phyloP scores from a whole-genome alignment of 2,888 invertebrate species.

The Coremacera marginata region DNA sequence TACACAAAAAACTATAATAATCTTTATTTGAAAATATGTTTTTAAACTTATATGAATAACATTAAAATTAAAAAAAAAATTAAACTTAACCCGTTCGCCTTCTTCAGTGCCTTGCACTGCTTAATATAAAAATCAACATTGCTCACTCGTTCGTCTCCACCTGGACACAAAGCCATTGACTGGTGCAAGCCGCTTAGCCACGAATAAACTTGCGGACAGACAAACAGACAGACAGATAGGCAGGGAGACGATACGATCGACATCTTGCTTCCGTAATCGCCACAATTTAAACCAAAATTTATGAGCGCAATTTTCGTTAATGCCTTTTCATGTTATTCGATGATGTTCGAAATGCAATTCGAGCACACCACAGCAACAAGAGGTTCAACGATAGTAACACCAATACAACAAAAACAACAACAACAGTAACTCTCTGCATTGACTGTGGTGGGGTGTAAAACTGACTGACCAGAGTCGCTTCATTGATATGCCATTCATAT shows the following conservation, averaged over 20 bases:
- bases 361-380: constrained; percentile 5
- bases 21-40: no score
- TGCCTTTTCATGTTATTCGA: constrained; percentile 68
- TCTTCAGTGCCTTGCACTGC: no score
- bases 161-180: background rate
- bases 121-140: background rate
- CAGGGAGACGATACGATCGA: background rate
- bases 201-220: background rate
- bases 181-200: background rate
- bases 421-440: background rate
- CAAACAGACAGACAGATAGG: background rate
- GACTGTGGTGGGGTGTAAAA: background rate
- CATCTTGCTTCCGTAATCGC: constrained; percentile 14
- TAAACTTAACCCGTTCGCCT: no score
- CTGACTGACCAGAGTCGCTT: background rate
- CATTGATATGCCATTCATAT: constrained; percentile 11
- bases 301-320: constrained; percentile 69
- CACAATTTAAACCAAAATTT: constrained; percentile 58
- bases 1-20: no score
- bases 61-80: no score
- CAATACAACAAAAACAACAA: background rate
- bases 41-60: no score
- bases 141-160: background rate
- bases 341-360: constrained; percentile 59
- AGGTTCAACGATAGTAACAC: background rate